Evolutionary conservation across 2,113 vertebrate species (phyloP).

Genomic region (Ictalurus punctatus): DNA sequence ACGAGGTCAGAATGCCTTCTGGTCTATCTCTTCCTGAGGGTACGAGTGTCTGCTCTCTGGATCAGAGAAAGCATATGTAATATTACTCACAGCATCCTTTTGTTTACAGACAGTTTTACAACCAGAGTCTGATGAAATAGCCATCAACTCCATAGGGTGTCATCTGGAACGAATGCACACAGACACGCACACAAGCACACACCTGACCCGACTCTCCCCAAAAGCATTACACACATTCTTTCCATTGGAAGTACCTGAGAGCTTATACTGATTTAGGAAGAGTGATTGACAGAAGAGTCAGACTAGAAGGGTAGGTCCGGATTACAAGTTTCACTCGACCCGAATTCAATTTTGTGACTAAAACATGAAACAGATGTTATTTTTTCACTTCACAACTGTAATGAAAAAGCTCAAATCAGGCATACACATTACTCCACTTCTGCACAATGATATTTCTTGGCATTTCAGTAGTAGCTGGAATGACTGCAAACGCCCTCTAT

Average conservation of each 20-base stretch:
- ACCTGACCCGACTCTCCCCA: slow-evolving; percentile 49
- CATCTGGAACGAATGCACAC: slow-evolving; percentile 61
- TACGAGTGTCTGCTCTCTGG: slow-evolving; percentile 8
- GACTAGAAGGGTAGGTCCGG: background rate
- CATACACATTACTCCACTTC: background rate
- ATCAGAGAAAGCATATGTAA: background rate
- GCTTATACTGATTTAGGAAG: slow-evolving; percentile 5
- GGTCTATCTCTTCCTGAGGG: slow-evolving; percentile 9
- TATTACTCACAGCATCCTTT: background rate
- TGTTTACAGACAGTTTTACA: slow-evolving; percentile 48
- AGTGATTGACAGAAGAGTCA: background rate
- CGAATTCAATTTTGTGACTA: background rate
- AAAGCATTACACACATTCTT: slow-evolving; percentile 42
- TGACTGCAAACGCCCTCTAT: background rate
- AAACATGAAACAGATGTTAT: background rate
- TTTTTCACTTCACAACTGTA: background rate
- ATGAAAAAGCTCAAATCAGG: background rate
- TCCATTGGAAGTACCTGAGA: slow-evolving; percentile 43
- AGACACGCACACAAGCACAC: slow-evolving; percentile 70
- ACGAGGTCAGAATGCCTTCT: background rate
- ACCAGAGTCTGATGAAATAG: slow-evolving; percentile 65
- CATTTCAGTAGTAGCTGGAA: background rate
- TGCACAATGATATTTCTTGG: background rate
- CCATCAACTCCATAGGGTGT: slow-evolving; percentile 62
- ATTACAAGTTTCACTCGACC: background rate